Evolutionary conservation across 2,797 vertebrate genomes (phyloP), one percentile per base, ranked within the genome.

Genomic region (Argentina silus): DNA sequence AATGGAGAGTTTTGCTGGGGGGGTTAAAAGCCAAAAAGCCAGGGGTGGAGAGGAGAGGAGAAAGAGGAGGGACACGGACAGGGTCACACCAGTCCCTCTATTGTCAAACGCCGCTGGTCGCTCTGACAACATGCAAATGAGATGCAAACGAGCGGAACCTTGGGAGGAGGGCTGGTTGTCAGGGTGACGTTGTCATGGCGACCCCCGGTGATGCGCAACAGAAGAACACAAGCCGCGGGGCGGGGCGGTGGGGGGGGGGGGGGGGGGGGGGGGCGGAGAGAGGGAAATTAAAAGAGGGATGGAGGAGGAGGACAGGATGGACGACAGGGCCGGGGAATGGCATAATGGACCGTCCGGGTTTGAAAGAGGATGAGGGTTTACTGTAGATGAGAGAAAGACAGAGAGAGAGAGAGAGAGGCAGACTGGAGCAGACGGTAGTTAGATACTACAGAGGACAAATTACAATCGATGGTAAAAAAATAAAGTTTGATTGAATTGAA

Each of bases 101-200:
- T 78, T 87, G 92, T 88, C 90, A 93, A 92, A 93, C 84, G 85
- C 79, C 66, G 78, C 79, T 4, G 63, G 90, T 93, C 74, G 85
- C 92, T 88, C 67, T 66, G 86, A 90, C 91, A 91, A 92, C 91
- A 94, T 94, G 91, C 89, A 94, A 94, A 94, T 94, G 76, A 88
- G 72, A 93, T 93, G 92, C 86, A 94, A 94, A 95, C 85, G 73
- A 91, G 86, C 66, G 27, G 85, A 90, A 92, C 88, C 79, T 86
- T 82, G 45, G 82, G 85, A 75, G 76, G 85, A 86, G 86, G 87
- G 77, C 78, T 36, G 84, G 87, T 87, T 89, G 87, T 89, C 80
- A 81, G 76, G 88, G 87, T 88, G 87, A 89, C 42, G 91, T 93
- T 93, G 91, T 91, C 91, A 93, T 92, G 91, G 91, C 77, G 90